phyloP scores from a whole-genome alignment of 1,140 invertebrate species.

The Mercenaria mercenaria region DNA sequence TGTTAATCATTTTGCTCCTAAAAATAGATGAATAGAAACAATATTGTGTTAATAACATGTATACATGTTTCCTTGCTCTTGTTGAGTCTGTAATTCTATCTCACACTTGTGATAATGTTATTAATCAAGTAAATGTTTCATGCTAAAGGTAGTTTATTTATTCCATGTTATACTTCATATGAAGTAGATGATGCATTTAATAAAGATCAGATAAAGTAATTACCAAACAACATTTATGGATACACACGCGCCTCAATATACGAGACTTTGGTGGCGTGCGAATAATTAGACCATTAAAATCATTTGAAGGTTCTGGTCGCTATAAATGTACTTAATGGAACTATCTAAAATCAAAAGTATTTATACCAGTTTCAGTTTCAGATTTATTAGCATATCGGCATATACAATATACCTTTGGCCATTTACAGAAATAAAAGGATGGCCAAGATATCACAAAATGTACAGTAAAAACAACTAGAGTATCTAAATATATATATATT shows the following conservation, averaged over 20 bases:
- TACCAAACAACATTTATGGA: not conserved
- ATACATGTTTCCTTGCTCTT: too few relatives aligned
- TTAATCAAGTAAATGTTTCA: constrained; percentile 48
- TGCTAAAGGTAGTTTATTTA: constrained; percentile 14
- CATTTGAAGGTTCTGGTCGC: not conserved
- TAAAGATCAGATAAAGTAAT: constrained; percentile 43
- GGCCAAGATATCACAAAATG: too few relatives aligned
- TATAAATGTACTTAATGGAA: not conserved
- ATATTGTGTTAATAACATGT: too few relatives aligned
- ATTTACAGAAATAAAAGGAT: too few relatives aligned
- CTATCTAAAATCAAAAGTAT: too few relatives aligned
- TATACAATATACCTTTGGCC: too few relatives aligned
- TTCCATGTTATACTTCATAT: constrained; percentile 38
- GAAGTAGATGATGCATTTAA: constrained; percentile 52
- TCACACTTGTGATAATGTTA: constrained; percentile 14
- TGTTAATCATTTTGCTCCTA: too few relatives aligned
- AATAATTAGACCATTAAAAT: constrained; percentile 7
- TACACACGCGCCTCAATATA: not conserved
- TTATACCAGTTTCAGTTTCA: too few relatives aligned
- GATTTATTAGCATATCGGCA: too few relatives aligned
- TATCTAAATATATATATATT: too few relatives aligned
- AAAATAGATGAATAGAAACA: too few relatives aligned
- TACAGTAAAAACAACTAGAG: too few relatives aligned
- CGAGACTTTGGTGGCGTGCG: not conserved
- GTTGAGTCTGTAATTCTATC: not conserved